phyloP scores from a whole-genome alignment of 1,140 invertebrate species.

The Idris sp. region DNA sequence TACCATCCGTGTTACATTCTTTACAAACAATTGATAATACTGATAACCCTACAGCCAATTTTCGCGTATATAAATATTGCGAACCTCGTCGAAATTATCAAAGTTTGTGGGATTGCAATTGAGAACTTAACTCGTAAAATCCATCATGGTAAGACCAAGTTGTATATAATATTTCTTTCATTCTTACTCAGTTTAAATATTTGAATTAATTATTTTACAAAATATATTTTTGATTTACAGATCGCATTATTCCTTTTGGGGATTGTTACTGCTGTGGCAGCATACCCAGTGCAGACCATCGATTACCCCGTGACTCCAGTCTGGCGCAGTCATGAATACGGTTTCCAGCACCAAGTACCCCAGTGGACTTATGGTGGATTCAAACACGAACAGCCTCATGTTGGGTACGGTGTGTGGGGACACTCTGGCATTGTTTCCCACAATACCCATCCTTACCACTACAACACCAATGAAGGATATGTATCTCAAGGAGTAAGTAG shows the following conservation, averaged over 20 bases:
- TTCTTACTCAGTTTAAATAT: neutral
- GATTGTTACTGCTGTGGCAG: constrained; percentile 1
- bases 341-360: neutral
- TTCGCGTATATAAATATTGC: constrained; percentile 41
- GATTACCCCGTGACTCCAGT: constrained; percentile 4
- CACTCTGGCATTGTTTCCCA: neutral
- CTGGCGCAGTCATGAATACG: neutral
- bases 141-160: constrained; percentile 22
- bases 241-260: constrained; percentile 24
- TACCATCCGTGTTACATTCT: constrained; percentile 16
- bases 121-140: constrained; percentile 6
- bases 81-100: constrained; percentile 10
- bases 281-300: neutral
- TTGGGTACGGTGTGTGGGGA: neutral
- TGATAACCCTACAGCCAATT: constrained; percentile 38
- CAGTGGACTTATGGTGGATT: neutral
- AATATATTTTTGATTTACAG: too few relatives aligned
- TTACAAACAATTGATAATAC: constrained; percentile 46
- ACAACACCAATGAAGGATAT: neutral
- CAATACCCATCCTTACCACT: constrained; percentile 10
- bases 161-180: constrained; percentile 3
- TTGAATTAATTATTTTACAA: neutral
- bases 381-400: neutral
- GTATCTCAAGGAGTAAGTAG: constrained; percentile 13
- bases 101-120: constrained; percentile 17